Percentiles rank a stretch among this genome's conserved stretches.
Conservation (phyloP, 2,888 invertebrate genomes). For the Agonopterix arenella region DNA sequence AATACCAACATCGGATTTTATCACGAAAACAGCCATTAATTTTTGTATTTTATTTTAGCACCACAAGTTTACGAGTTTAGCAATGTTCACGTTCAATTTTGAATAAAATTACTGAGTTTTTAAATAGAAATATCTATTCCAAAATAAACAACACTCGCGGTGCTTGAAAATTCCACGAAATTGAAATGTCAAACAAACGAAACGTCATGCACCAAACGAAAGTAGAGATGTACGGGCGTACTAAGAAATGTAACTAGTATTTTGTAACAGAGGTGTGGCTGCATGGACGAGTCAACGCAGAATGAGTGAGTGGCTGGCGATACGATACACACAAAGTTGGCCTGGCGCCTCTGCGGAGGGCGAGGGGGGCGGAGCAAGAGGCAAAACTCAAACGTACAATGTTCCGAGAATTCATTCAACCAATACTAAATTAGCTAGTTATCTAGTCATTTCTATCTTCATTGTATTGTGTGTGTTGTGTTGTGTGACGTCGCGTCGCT, state of each 20-base stretch:
- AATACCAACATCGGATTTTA: background rate
- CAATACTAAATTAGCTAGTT: slow-evolving; percentile 27
- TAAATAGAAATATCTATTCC: too few species aligned
- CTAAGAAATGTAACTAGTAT: background rate
- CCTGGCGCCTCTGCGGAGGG: background rate
- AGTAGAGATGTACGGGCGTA: background rate
- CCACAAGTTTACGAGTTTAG: too few species aligned
- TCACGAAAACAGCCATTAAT: background rate
- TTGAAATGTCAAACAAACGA: background rate
- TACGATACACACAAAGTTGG: background rate
- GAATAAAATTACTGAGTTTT: too few species aligned
- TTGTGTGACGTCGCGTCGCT: too few species aligned
- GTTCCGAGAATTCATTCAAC: slow-evolving; percentile 63
- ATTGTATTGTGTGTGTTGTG: too few species aligned
- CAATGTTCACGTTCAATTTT: too few species aligned
- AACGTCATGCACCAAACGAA: background rate
- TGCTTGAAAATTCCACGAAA: too few species aligned
- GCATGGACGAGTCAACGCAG: background rate
- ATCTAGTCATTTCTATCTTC: background rate
- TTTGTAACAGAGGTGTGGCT: too few species aligned
- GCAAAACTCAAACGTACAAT: slow-evolving; percentile 46
- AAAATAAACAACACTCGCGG: too few species aligned
- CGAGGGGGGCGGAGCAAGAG: slow-evolving; percentile 18
- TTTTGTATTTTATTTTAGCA: background rate
- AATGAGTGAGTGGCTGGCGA: background rate